phyloP scores from a whole-genome alignment of 2,113 vertebrate genomes.

The Pontoporia blainvillei region DNA sequence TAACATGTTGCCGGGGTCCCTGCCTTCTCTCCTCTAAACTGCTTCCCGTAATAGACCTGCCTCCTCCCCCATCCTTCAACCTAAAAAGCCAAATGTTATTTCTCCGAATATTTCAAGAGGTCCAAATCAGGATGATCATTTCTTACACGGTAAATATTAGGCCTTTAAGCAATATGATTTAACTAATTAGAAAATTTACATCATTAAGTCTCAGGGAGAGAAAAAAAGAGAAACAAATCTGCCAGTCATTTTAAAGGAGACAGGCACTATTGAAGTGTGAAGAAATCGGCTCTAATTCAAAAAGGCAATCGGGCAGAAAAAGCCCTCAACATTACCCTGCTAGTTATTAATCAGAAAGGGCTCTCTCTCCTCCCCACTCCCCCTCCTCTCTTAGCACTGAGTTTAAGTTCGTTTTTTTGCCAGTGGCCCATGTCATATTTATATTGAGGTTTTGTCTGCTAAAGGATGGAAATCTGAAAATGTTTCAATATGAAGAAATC shows the following conservation, averaged over 20 bases:
- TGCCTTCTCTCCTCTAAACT: constrained; percentile 36
- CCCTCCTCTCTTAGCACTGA: constrained; percentile 62
- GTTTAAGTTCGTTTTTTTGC: constrained; percentile 80
- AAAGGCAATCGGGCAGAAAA: constrained; percentile 92
- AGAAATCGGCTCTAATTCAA: constrained; percentile 92
- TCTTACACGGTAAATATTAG: constrained; percentile 84
- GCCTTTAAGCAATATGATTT: constrained; percentile 91
- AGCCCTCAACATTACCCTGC: constrained; percentile 89
- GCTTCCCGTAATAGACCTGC: background rate
- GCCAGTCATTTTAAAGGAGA: constrained; percentile 95
- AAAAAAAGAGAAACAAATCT: constrained; percentile 83
- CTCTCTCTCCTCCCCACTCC: constrained; percentile 64
- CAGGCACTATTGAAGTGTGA: constrained; percentile 92
- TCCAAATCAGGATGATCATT: constrained; percentile 75
- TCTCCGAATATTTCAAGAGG: constrained; percentile 82
- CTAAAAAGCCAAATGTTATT: constrained; percentile 71
- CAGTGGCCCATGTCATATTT: constrained; percentile 80
- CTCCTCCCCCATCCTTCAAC: constrained; percentile 31
- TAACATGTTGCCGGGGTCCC: constrained; percentile 75
- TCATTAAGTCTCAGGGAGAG: constrained; percentile 89
- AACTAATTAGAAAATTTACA: constrained; percentile 95
- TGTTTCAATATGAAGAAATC: constrained; percentile 69
- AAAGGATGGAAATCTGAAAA: constrained; percentile 78
- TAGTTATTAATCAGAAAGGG: constrained; percentile 90
- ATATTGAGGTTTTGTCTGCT: constrained; percentile 78